Evolutionary conservation across 2,113 vertebrate genomes (phyloP).

Genomic region (Pterocles gutturalis): DNA sequence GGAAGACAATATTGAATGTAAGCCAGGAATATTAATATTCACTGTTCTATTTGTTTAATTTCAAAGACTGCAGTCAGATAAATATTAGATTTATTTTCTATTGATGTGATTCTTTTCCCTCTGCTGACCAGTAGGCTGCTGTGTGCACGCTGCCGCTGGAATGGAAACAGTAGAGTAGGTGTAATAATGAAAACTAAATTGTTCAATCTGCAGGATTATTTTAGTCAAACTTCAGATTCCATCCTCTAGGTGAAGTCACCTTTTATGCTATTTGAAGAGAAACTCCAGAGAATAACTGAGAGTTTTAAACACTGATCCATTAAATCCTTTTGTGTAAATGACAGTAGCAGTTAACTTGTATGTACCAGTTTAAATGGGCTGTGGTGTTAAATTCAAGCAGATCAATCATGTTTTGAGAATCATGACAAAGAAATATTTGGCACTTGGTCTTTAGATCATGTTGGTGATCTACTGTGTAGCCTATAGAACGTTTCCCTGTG

Average conservation of each 20-base stretch:
- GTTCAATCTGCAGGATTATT: neutral
- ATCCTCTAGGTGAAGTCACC: neutral
- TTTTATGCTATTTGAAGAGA: neutral
- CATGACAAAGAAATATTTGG: slow-evolving; percentile 25
- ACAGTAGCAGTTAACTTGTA: neutral
- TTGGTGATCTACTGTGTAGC: neutral
- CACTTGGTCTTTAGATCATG: neutral
- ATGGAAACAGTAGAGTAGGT: neutral
- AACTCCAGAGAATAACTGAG: neutral
- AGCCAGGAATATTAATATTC: neutral
- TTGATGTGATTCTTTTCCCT: neutral
- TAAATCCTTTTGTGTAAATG: neutral
- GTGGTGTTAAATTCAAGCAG: neutral
- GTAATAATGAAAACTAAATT: neutral
- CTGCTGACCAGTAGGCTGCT: neutral
- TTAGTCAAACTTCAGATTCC: neutral
- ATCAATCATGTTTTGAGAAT: neutral
- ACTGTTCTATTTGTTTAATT: neutral
- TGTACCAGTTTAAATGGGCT: neutral
- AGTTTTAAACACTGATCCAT: neutral
- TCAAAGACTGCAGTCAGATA: neutral
- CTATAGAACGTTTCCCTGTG: neutral
- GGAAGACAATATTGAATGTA: neutral
- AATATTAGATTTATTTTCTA: neutral
- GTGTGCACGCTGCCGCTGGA: neutral